A percentile compares a stretch with the other conserved stretches of the same genome.
Evolutionary conservation across 2,888 invertebrate species (phyloP).

Genomic region (Andrena camellia): DNA sequence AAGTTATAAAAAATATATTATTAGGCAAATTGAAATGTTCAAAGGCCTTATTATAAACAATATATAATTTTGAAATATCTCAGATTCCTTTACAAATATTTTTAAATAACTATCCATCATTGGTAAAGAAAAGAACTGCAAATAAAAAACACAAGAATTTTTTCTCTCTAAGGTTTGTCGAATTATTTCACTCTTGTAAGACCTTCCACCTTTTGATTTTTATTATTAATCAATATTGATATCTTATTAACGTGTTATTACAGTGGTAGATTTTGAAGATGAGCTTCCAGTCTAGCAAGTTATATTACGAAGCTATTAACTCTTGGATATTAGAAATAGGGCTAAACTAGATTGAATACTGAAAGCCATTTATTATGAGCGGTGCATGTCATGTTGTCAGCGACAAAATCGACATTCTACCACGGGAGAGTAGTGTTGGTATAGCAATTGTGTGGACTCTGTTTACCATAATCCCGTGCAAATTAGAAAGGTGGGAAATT

Average conservation of each 20-base stretch:
- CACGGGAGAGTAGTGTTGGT: background rate
- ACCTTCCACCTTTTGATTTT: too few relatives aligned
- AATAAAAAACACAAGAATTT: too few relatives aligned
- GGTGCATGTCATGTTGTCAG: conserved; percentile 17
- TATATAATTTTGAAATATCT: too few relatives aligned
- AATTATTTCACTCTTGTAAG: background rate
- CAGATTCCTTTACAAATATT: too few relatives aligned
- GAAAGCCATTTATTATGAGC: conserved; percentile 42
- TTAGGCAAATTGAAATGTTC: too few relatives aligned
- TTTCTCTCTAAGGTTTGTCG: background rate
- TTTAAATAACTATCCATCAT: too few relatives aligned
- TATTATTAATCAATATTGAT: background rate
- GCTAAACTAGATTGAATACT: conserved; percentile 52
- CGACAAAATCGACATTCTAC: conserved; percentile 17
- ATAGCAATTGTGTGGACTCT: background rate
- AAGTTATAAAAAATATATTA: too few relatives aligned
- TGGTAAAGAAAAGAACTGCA: too few relatives aligned
- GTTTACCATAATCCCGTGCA: conserved; percentile 11
- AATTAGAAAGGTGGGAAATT: background rate
- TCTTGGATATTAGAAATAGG: conserved; percentile 27
- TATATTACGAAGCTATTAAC: conserved; percentile 46
- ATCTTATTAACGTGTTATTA: too few relatives aligned
- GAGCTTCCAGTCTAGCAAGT: background rate
- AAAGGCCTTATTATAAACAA: too few relatives aligned
- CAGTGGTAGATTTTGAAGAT: background rate